These are phyloP conservation scores for Cyclophora albipunctata DNA, from an alignment of 2,888 invertebrate genomes.

Conservation along the genomic window DNA sequence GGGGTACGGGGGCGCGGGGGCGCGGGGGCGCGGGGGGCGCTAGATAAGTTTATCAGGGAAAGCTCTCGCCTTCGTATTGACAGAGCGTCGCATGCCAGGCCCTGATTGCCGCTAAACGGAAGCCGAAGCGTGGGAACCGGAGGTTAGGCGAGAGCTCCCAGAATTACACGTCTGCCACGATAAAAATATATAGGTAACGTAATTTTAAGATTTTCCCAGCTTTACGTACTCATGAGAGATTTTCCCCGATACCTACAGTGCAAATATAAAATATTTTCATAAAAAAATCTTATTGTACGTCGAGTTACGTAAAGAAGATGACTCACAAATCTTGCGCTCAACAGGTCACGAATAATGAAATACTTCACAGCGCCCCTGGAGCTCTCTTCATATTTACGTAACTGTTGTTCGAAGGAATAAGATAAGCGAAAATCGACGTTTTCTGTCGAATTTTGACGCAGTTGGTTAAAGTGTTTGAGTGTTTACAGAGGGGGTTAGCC, in stretches of 20 bases:
- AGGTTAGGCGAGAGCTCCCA: slow-evolving; percentile 46
- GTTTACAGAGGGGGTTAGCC: slow-evolving; percentile 45
- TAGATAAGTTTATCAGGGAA: slow-evolving; percentile 73
- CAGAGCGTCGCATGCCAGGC: slow-evolving; percentile 66
- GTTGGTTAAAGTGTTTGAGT: slow-evolving; percentile 54
- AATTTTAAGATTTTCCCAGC: slow-evolving; percentile 12
- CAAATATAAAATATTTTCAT: slow-evolving; percentile 17
- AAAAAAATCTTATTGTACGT: slow-evolving; percentile 29
- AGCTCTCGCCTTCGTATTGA: slow-evolving; percentile 72
- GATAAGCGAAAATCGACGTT: slow-evolving; percentile 50
- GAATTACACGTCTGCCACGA: slow-evolving; percentile 42
- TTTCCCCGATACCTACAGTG: slow-evolving; percentile 1
- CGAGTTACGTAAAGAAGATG: slow-evolving; percentile 46
- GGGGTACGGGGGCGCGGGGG: slow-evolving; percentile 31
- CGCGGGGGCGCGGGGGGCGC: slow-evolving; percentile 32
- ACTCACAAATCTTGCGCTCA: slow-evolving; percentile 63
- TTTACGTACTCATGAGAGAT: slow-evolving; percentile 5
- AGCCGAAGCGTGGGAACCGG: slow-evolving; percentile 57
- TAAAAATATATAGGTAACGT: slow-evolving; percentile 36
- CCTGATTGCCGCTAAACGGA: slow-evolving; percentile 70
- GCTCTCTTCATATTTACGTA: slow-evolving; percentile 63
- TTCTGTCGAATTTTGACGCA: slow-evolving; percentile 47
- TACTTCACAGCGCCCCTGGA: slow-evolving; percentile 53
- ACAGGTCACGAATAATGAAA: slow-evolving; percentile 71
- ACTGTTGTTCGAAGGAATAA: slow-evolving; percentile 57